Percentiles rank a stretch among this genome's conserved stretches.
phyloP scores from a whole-genome alignment of 2,888 invertebrate genomes.

The Trichogramma evanescens region DNA sequence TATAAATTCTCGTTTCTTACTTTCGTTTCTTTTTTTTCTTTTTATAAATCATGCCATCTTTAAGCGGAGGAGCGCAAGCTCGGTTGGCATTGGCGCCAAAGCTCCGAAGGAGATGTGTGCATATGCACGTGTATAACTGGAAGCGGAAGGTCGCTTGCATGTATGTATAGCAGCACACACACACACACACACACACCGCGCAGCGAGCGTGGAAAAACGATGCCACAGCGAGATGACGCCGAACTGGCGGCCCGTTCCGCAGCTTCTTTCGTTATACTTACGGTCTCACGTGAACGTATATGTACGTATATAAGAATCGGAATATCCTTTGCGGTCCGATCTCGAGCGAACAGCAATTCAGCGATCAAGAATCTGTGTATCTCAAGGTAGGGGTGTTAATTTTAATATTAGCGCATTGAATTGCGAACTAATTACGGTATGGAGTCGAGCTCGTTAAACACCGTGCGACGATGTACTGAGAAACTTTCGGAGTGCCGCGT shows the following conservation, averaged over 20 bases:
- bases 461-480: no score
- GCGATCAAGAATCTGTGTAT: conserved; percentile 1
- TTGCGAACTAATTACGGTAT: no score
- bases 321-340: no score
- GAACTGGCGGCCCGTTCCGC: conserved; percentile 36
- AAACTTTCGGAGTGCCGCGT: no score
- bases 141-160: no score
- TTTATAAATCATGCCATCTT: neutral
- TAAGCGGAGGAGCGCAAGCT: neutral
- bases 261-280: conserved; percentile 7
- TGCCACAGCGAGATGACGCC: conserved; percentile 44
- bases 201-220: conserved; percentile 31
- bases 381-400: no score
- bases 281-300: neutral
- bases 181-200: no score
- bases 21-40: neutral
- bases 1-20: neutral
- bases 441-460: no score
- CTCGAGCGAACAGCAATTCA: neutral
- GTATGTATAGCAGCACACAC: no score
- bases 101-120: neutral
- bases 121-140: no score
- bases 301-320: neutral
- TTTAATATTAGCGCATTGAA: no score
- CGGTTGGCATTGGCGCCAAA: conserved; percentile 1